phyloP scores from a whole-genome alignment of 2,888 invertebrate species.

The Archips crataeganus region DNA sequence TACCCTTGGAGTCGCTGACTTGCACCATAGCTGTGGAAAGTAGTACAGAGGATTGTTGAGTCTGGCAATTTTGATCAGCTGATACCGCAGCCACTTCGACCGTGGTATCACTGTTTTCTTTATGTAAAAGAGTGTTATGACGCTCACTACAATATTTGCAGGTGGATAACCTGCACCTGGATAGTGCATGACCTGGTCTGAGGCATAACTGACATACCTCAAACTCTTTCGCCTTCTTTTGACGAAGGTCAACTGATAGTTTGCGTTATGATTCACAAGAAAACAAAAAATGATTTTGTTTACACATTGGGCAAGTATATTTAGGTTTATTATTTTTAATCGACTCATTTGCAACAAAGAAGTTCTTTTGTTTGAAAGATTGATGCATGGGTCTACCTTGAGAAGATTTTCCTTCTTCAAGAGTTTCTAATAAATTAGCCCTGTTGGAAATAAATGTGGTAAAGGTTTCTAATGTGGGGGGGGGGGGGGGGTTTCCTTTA shows the following conservation, averaged over 20 bases:
- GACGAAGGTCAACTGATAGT: conserved; percentile 17
- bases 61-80: no score
- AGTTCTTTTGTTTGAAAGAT: not conserved
- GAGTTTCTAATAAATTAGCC: conserved; percentile 41
- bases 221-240: conserved; percentile 1
- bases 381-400: not conserved
- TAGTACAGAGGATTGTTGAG: conserved; percentile 13
- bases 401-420: conserved; percentile 23
- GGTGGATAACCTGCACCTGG: not conserved
- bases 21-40: conserved; percentile 39
- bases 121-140: conserved; percentile 19
- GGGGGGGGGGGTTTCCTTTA: conserved; percentile 38
- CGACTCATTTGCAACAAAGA: no score
- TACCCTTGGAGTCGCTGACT: conserved; percentile 24
- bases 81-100: no score
- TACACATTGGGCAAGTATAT: conserved; percentile 14
- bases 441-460: conserved; percentile 39
- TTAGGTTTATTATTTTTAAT: not conserved
- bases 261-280: conserved; percentile 15
- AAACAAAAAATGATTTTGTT: conserved; percentile 29
- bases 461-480: conserved; percentile 39
- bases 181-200: conserved; percentile 19
- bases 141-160: conserved; percentile 14
- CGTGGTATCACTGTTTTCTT: not conserved
- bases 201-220: conserved; percentile 16